These are phyloP conservation scores for Papilio gigon DNA, from an alignment of 2,888 invertebrate species.

Conservation along the genomic window DNA sequence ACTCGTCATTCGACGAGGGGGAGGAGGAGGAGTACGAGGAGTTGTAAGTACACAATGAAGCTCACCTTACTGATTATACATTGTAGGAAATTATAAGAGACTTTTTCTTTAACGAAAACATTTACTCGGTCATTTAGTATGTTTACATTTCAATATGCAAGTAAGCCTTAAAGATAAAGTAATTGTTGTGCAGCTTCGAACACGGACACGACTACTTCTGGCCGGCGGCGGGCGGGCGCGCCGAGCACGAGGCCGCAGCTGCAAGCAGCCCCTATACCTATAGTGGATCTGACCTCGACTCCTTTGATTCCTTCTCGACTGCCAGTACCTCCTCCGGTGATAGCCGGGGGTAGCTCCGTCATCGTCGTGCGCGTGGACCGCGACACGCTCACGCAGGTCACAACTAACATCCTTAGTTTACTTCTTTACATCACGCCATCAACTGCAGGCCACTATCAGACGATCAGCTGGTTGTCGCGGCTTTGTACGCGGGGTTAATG, in stretches of 20 bases:
- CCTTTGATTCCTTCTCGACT: slow-evolving; percentile 43
- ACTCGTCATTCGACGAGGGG: slow-evolving; percentile 48
- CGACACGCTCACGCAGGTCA: slow-evolving; percentile 31
- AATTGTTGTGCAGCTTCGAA: slow-evolving; percentile 37
- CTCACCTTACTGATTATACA: too few relatives aligned
- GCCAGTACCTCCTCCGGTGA: slow-evolving; percentile 37
- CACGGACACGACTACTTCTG: slow-evolving; percentile 39
- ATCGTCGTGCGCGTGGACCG: slow-evolving; percentile 3
- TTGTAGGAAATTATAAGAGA: neutral
- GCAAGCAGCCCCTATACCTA: slow-evolving; percentile 47
- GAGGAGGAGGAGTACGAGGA: slow-evolving; percentile 29
- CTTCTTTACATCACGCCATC: too few relatives aligned
- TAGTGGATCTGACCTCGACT: slow-evolving; percentile 61
- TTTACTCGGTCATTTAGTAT: too few relatives aligned
- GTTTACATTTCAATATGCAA: too few relatives aligned
- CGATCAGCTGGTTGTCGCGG: too few relatives aligned
- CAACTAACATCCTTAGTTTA: too few relatives aligned
- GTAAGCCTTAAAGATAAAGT: neutral
- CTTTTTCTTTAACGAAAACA: too few relatives aligned
- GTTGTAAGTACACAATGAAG: slow-evolving; percentile 24
- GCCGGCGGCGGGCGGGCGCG: neutral
- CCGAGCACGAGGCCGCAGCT: slow-evolving; percentile 1
- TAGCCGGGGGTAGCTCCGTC: slow-evolving; percentile 22
- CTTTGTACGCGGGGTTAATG: too few relatives aligned
- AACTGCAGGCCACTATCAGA: too few relatives aligned